These are phyloP conservation scores for Heliothis subflexa DNA, from an alignment of 1,140 invertebrate genomes.

Conservation along the genomic window DNA sequence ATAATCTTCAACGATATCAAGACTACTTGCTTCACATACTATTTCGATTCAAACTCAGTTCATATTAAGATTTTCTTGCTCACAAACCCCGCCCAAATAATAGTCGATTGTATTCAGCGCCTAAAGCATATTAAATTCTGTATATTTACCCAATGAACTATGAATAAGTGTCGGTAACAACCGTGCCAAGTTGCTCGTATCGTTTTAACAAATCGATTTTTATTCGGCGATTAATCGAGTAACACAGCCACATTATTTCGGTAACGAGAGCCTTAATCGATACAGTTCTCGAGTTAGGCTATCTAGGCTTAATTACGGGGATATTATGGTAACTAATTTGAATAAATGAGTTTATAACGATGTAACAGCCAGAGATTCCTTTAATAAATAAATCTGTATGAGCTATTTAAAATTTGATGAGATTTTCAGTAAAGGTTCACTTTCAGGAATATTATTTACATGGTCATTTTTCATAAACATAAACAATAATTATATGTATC, in stretches of 20 bases:
- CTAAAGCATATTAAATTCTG: neutral
- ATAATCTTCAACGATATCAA: no score
- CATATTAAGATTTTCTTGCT: neutral
- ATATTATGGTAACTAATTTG: neutral
- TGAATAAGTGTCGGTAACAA: neutral
- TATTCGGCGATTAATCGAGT: slow-evolving; percentile 36
- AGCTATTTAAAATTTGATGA: no score
- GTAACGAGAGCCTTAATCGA: slow-evolving; percentile 25
- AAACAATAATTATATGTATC: no score
- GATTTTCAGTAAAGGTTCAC: no score
- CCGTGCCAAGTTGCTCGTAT: slow-evolving; percentile 5
- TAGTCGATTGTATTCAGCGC: neutral
- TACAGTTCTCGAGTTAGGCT: neutral
- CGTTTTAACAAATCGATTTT: slow-evolving; percentile 19
- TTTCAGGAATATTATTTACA: no score
- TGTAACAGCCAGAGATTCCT: neutral
- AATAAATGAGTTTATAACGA: neutral
- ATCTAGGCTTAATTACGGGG: neutral
- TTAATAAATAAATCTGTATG: neutral
- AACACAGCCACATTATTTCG: slow-evolving; percentile 21
- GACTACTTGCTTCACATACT: no score
- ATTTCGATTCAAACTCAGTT: neutral
- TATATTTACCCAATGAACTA: slow-evolving; percentile 15
- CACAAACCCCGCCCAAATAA: neutral
- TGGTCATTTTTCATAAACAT: no score